Evolutionary conservation across 2,113 vertebrate genomes (phyloP).

Genomic region (Tor tambroides): DNA sequence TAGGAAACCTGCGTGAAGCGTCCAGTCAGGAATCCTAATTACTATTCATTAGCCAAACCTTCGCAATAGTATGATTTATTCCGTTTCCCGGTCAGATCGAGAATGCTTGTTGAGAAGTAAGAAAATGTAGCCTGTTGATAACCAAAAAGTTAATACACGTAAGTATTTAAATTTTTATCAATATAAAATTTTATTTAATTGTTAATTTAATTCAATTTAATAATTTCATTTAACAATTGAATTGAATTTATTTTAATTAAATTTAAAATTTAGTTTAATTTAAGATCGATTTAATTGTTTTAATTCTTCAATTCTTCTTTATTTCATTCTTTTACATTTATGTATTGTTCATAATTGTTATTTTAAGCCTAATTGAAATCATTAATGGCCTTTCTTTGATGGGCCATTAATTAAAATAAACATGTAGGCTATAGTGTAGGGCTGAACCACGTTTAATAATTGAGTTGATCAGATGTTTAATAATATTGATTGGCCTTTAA

Average conservation of each 20-base stretch:
- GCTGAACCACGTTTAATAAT: not conserved
- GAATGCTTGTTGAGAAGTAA: no score
- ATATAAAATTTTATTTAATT: no score
- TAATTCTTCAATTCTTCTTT: not conserved
- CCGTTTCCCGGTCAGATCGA: not conserved
- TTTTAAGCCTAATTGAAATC: no score
- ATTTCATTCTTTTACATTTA: not conserved
- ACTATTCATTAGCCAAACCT: not conserved
- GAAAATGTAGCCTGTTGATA: not conserved
- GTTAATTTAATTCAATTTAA: no score
- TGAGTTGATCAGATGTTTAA: not conserved
- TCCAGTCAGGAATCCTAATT: not conserved
- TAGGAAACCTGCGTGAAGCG: not conserved
- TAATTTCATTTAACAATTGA: no score
- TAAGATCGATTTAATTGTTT: not conserved
- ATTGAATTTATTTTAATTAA: not conserved
- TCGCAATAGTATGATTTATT: constrained; percentile 33
- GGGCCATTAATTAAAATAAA: not conserved
- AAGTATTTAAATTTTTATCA: not conserved
- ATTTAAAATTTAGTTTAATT: not conserved
- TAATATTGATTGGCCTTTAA: not conserved
- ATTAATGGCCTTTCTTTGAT: not conserved
- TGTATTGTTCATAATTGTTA: not conserved
- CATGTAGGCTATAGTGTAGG: not conserved
- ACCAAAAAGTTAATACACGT: not conserved